phyloP scores from a whole-genome alignment of 2,888 invertebrate species.

The Diplolepis rosae region DNA sequence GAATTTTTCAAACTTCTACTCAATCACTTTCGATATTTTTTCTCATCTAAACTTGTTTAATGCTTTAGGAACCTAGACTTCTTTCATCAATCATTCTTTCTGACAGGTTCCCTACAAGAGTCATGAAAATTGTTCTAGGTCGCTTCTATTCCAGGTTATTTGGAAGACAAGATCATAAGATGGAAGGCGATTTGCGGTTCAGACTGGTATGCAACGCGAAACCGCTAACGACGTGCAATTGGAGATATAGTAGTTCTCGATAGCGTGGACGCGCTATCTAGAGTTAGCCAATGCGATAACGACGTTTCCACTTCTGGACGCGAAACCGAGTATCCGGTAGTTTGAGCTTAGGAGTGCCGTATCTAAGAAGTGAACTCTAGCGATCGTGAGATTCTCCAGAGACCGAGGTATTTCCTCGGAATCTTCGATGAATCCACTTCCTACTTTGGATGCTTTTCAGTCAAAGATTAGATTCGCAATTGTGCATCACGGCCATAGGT shows the following conservation, averaged over 20 bases:
- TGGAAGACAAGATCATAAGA: background rate
- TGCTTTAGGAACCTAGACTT: background rate
- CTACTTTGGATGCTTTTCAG: slow-evolving; percentile 11
- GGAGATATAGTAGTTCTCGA: slow-evolving; percentile 4
- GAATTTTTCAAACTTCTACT: background rate
- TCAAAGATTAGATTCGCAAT: background rate
- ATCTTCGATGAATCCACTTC: slow-evolving; percentile 2
- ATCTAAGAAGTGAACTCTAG: background rate
- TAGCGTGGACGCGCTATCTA: background rate
- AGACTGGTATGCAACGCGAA: background rate
- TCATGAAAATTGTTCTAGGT: background rate
- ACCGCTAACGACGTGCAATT: slow-evolving; percentile 4
- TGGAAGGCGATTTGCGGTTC: background rate
- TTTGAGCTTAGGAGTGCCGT: slow-evolving; percentile 9
- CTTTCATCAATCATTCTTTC: background rate
- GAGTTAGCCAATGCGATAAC: background rate
- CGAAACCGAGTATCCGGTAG: slow-evolving; percentile 2
- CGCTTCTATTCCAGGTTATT: background rate
- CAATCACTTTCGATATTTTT: too few relatives aligned
- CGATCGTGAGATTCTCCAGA: slow-evolving; percentile 18
- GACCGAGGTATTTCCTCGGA: slow-evolving; percentile 9
- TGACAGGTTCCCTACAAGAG: background rate
- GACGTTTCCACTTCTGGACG: background rate
- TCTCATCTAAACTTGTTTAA: background rate
- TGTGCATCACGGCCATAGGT: too few relatives aligned